Percentiles rank a stretch among this genome's conserved stretches.
Conservation (phyloP, 64 coral and sea anemone genomes). For the Dendronephthya gigantea region DNA sequence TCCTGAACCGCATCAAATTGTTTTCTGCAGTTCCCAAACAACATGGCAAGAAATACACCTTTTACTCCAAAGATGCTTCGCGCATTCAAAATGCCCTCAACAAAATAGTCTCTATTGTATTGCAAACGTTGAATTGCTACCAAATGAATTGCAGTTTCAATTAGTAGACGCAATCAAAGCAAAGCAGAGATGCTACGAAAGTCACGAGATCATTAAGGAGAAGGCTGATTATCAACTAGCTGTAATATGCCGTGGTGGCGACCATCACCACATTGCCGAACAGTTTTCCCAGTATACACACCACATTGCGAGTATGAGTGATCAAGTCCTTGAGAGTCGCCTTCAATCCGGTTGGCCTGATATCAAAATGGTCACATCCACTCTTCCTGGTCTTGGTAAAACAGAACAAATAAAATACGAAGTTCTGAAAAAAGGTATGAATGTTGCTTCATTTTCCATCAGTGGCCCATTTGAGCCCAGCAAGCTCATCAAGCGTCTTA, state of each 20-base stretch:
- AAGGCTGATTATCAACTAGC: slow-evolving; percentile 38
- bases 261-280: slow-evolving; percentile 78
- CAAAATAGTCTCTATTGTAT: slow-evolving; percentile 53
- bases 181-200: no score
- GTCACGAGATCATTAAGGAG: neutral
- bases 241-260: slow-evolving; percentile 71
- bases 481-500: slow-evolving; percentile 40
- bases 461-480: slow-evolving; percentile 61
- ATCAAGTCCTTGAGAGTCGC: slow-evolving; percentile 30
- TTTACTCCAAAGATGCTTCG: slow-evolving; percentile 55
- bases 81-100: slow-evolving; percentile 13
- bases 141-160: slow-evolving; percentile 75
- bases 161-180: slow-evolving; percentile 49
- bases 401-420: slow-evolving; percentile 54
- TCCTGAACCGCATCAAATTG: slow-evolving; percentile 67
- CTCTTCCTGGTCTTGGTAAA: slow-evolving; percentile 78
- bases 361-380: slow-evolving; percentile 55
- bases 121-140: slow-evolving; percentile 71
- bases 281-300: slow-evolving; percentile 50
- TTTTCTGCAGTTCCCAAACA: slow-evolving; percentile 73
- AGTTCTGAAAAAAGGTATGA: slow-evolving; percentile 31
- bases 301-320: slow-evolving; percentile 61
- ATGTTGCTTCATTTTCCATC: slow-evolving; percentile 48
- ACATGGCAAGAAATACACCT: slow-evolving; percentile 70
- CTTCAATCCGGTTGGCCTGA: slow-evolving; percentile 43